Evolutionary conservation across 2,888 invertebrate species (phyloP).

Genomic region (Globia sparganii): DNA sequence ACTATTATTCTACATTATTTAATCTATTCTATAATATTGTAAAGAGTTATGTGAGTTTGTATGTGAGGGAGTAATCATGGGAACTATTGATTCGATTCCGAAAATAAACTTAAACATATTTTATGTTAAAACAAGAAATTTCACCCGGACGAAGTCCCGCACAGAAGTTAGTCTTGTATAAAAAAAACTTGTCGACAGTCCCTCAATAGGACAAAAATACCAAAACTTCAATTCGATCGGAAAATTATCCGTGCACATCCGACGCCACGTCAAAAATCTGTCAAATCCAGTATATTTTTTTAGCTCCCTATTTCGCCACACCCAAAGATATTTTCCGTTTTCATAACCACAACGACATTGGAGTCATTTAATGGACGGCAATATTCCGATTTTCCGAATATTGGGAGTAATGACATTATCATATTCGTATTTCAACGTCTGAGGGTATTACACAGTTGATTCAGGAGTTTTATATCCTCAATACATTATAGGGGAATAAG

Average conservation of each 20-base stretch:
- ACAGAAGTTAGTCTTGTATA: not conserved
- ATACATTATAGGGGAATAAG: not conserved
- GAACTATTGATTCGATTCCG: too few species aligned
- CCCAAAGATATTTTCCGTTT: not conserved
- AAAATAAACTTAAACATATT: too few species aligned
- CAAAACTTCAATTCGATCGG: not conserved
- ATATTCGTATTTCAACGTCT: conserved; percentile 46
- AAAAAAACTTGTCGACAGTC: not conserved
- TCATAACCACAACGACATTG: conserved; percentile 29
- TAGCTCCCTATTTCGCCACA: not conserved
- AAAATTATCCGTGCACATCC: too few species aligned
- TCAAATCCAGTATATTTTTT: conserved; percentile 13
- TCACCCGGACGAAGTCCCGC: not conserved
- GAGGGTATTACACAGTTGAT: conserved; percentile 27
- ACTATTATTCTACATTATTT: not conserved
- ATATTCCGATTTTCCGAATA: conserved; percentile 39
- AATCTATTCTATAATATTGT: not conserved
- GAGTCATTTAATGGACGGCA: conserved; percentile 30
- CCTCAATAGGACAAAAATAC: not conserved
- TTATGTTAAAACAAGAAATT: too few species aligned
- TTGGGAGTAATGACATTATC: conserved; percentile 55
- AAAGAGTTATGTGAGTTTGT: too few species aligned
- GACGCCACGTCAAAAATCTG: conserved; percentile 4
- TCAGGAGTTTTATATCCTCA: conserved; percentile 13
- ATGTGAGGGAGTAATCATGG: too few species aligned